A percentile compares a stretch with the other conserved stretches of the same genome.
phyloP scores from a whole-genome alignment of 2,113 vertebrate species.

The Lophochroa leadbeateri region DNA sequence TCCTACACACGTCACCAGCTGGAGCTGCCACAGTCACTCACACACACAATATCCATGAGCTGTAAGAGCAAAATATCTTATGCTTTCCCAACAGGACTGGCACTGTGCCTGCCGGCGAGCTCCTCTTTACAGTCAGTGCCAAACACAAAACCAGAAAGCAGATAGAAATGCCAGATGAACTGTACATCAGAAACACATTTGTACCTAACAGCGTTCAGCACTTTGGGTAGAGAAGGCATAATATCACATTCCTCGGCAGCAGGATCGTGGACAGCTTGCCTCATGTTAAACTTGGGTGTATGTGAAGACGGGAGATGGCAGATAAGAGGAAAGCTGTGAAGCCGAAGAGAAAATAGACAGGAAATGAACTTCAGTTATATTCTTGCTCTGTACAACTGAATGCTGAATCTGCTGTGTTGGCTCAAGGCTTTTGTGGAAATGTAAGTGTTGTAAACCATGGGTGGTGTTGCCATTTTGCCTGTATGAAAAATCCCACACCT shows the following conservation, averaged over 20 bases:
- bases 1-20: background rate
- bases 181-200: background rate
- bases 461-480: background rate
- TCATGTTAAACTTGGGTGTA: background rate
- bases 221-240: background rate
- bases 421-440: background rate
- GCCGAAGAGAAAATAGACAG: background rate
- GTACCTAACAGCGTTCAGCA: background rate
- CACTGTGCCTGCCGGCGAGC: accelerated
- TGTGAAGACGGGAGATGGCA: background rate
- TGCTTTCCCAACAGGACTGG: background rate
- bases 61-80: background rate
- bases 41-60: accelerated
- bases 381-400: background rate
- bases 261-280: background rate
- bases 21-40: background rate
- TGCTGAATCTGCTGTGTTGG: background rate
- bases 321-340: background rate
- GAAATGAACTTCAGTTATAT: background rate
- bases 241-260: background rate
- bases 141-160: background rate
- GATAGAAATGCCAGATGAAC: background rate
- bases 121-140: background rate
- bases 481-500: background rate
- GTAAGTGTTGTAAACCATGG: background rate